A percentile compares a stretch with the other conserved stretches of the same genome.
Conservation (phyloP, 1,140 invertebrate species). For the Thrips palmi region DNA sequence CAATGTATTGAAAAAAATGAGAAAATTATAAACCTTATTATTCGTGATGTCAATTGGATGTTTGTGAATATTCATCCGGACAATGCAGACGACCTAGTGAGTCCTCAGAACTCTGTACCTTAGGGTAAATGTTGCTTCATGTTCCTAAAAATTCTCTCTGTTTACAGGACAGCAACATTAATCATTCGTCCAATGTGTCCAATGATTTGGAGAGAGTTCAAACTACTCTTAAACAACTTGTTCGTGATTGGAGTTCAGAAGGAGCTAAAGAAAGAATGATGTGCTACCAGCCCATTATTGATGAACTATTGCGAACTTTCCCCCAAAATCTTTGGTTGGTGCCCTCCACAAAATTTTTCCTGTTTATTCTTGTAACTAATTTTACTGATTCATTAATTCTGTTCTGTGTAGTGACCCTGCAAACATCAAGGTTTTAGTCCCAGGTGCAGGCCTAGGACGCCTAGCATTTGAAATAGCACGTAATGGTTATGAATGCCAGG, state of each 20-base stretch:
- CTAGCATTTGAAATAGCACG: slow-evolving; percentile 84
- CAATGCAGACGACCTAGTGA: slow-evolving; percentile 23
- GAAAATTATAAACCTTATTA: slow-evolving; percentile 62
- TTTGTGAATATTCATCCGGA: slow-evolving; percentile 56
- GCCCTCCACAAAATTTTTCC: slow-evolving; percentile 1
- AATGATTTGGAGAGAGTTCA: slow-evolving; percentile 72
- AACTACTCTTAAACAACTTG: slow-evolving; percentile 85
- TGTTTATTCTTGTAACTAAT: not conserved
- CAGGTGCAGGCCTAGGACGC: slow-evolving; percentile 85
- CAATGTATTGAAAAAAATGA: slow-evolving; percentile 71
- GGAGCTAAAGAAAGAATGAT: slow-evolving; percentile 65
- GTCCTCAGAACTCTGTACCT: slow-evolving; percentile 20
- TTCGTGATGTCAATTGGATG: slow-evolving; percentile 61
- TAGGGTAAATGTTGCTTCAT: slow-evolving; percentile 2
- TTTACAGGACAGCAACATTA: slow-evolving; percentile 3
- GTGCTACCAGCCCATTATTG: slow-evolving; percentile 82
- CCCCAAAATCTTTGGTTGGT: slow-evolving; percentile 34
- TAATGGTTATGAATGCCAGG: slow-evolving; percentile 78
- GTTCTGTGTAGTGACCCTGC: slow-evolving; percentile 24
- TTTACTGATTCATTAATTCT: not conserved
- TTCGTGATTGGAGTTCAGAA: slow-evolving; percentile 82
- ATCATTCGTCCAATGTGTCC: not conserved
- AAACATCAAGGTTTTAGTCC: slow-evolving; percentile 66
- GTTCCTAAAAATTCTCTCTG: slow-evolving; percentile 20
- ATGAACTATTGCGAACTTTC: slow-evolving; percentile 60